Evolutionary conservation across 1,140 invertebrate genomes (phyloP).

Genomic region (Pseudomyrmex gracilis): DNA sequence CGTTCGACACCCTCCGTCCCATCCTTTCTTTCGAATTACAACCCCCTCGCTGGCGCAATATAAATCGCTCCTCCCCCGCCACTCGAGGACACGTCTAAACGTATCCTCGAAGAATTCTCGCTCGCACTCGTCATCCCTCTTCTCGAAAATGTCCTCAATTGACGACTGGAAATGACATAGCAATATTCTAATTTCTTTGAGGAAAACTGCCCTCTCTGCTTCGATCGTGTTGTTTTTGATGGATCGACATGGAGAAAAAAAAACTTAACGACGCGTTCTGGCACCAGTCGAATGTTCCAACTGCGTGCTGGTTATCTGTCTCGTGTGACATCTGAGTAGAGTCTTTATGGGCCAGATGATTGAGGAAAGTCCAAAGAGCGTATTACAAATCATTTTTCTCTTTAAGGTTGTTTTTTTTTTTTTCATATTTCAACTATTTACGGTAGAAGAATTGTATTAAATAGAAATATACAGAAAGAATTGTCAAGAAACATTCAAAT

Average conservation of each 20-base stretch:
- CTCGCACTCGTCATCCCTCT: constrained; percentile 6
- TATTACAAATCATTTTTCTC: neutral
- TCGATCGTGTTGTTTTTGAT: constrained; percentile 8
- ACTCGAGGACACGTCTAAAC: constrained; percentile 51
- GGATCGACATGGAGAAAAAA: constrained; percentile 26
- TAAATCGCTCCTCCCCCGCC: neutral
- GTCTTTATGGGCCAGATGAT: neutral
- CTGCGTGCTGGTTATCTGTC: constrained; percentile 9
- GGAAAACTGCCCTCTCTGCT: neutral
- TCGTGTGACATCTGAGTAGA: neutral
- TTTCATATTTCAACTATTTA: no score
- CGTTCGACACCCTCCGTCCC: neutral
- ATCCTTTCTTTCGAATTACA: constrained; percentile 8
- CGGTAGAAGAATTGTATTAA: no score
- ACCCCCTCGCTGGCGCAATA: neutral
- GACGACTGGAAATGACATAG: constrained; percentile 36
- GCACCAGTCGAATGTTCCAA: constrained; percentile 2
- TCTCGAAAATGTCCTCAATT: constrained; percentile 43
- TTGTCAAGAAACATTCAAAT: no score
- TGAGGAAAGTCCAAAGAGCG: neutral
- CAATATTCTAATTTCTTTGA: constrained; percentile 48
- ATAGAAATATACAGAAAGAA: no score
- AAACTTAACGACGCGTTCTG: constrained; percentile 3
- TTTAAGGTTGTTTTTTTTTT: no score
- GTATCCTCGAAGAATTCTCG: constrained; percentile 70